phyloP scores from a whole-genome alignment of 2,888 invertebrate genomes.

The Synergus japonicus region DNA sequence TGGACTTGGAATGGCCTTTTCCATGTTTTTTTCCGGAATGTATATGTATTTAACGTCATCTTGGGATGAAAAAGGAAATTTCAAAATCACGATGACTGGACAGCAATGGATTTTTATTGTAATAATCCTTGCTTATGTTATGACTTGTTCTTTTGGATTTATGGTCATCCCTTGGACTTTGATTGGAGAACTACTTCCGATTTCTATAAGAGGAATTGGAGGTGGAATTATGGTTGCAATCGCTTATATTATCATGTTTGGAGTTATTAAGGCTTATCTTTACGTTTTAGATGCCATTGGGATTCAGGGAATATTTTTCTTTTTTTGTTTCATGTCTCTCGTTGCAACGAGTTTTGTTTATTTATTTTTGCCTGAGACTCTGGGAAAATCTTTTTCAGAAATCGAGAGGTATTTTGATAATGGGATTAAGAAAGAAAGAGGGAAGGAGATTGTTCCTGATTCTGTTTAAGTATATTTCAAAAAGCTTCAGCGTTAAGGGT shows the following conservation, averaged over 20 bases:
- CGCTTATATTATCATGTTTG: constrained; percentile 80
- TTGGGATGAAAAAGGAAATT: constrained; percentile 60
- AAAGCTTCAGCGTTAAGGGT: too few relatives aligned
- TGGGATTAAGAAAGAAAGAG: background rate
- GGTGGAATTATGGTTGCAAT: constrained; percentile 79
- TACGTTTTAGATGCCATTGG: constrained; percentile 75
- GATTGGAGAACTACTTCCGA: constrained; percentile 79
- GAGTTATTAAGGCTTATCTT: constrained; percentile 79
- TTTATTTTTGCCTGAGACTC: constrained; percentile 80
- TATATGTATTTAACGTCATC: constrained; percentile 66
- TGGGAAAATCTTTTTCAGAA: constrained; percentile 80
- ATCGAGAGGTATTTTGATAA: constrained; percentile 78
- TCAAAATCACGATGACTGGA: constrained; percentile 60
- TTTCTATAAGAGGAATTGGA: constrained; percentile 78
- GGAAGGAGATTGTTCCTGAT: background rate
- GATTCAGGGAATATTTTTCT: constrained; percentile 77
- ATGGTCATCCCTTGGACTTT: constrained; percentile 82
- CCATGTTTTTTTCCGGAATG: constrained; percentile 75
- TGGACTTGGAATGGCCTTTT: constrained; percentile 79
- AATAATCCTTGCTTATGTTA: constrained; percentile 79
- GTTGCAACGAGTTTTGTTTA: constrained; percentile 77
- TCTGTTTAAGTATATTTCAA: background rate
- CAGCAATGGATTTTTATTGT: constrained; percentile 76
- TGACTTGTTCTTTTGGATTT: constrained; percentile 79
- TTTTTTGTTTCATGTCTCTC: constrained; percentile 77